Conservation (phyloP, 2,797 vertebrate genomes). For the Sparus aurata region DNA sequence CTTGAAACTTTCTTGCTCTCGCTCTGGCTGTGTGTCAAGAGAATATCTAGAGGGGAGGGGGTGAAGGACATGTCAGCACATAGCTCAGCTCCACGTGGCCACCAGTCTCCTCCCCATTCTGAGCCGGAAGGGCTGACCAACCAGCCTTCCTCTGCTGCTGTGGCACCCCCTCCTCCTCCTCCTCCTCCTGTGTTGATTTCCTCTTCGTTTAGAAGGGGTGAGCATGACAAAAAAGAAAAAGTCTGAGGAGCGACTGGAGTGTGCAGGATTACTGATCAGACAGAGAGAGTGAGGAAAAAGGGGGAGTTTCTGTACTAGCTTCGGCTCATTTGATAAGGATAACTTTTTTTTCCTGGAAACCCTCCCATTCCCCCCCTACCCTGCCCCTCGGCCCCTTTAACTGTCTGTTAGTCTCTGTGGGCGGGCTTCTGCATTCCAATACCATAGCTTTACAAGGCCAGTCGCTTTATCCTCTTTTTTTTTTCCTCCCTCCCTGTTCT, state of each 20-base stretch:
- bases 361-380: slow-evolving; percentile 46
- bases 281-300: slow-evolving; percentile 34
- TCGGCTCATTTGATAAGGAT: slow-evolving; percentile 73
- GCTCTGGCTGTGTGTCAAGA: slow-evolving; percentile 46
- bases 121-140: slow-evolving; percentile 76
- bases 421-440: slow-evolving; percentile 86
- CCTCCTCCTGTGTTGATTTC: slow-evolving; percentile 42
- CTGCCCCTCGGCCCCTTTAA: slow-evolving; percentile 76
- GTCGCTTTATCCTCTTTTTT: slow-evolving; percentile 76
- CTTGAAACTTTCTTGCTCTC: slow-evolving; percentile 5
- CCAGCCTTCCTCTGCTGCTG: slow-evolving; percentile 71
- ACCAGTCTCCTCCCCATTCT: slow-evolving; percentile 76
- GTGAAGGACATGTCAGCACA: slow-evolving; percentile 83
- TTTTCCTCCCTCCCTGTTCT: slow-evolving; percentile 61
- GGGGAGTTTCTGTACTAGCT: slow-evolving; percentile 61
- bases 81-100: slow-evolving; percentile 88
- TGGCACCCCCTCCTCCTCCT: slow-evolving; percentile 53
- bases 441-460: slow-evolving; percentile 86
- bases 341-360: slow-evolving; percentile 49
- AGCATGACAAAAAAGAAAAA: slow-evolving; percentile 24
- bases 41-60: slow-evolving; percentile 45
- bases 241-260: slow-evolving; percentile 23
- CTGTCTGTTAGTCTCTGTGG: slow-evolving; percentile 79
- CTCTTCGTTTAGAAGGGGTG: slow-evolving; percentile 41
- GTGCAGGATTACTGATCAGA: slow-evolving; percentile 46